A percentile compares a stretch with the other conserved stretches of the same genome.
Evolutionary conservation across 2,113 vertebrate genomes (phyloP).

Genomic region (Psilopsiagon aymara): DNA sequence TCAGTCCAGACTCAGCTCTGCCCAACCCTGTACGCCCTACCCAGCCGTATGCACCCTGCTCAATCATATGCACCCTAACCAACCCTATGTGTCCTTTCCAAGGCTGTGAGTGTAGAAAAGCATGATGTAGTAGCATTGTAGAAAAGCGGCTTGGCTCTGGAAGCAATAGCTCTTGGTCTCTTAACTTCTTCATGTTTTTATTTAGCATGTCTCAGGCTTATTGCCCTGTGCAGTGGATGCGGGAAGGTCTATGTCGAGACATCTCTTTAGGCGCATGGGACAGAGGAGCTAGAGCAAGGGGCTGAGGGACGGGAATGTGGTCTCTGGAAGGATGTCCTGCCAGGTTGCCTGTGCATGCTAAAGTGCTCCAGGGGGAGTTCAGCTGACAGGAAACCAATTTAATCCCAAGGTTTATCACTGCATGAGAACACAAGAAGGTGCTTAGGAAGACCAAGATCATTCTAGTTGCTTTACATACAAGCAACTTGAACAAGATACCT

Average conservation of each 20-base stretch:
- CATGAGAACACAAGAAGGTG: neutral
- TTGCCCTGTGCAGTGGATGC: neutral
- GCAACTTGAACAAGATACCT: neutral
- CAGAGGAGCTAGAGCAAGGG: neutral
- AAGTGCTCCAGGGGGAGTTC: neutral
- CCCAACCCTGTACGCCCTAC: neutral
- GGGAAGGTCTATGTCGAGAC: neutral
- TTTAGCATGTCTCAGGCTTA: neutral
- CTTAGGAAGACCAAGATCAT: neutral
- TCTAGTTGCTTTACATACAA: neutral
- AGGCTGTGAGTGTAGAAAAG: neutral
- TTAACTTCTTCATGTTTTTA: neutral
- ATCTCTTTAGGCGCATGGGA: neutral
- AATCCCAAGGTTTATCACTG: neutral
- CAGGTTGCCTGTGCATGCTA: neutral
- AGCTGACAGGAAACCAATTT: neutral
- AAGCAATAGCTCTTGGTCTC: neutral
- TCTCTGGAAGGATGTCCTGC: neutral
- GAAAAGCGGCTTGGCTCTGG: neutral
- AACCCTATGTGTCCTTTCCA: neutral
- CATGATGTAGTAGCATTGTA: neutral
- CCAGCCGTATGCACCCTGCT: neutral
- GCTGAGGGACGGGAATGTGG: neutral
- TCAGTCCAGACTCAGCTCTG: neutral
- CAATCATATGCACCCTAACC: neutral